Evolutionary conservation across 2,113 vertebrate species (phyloP).

Genomic region (Myotis brandtii): DNA sequence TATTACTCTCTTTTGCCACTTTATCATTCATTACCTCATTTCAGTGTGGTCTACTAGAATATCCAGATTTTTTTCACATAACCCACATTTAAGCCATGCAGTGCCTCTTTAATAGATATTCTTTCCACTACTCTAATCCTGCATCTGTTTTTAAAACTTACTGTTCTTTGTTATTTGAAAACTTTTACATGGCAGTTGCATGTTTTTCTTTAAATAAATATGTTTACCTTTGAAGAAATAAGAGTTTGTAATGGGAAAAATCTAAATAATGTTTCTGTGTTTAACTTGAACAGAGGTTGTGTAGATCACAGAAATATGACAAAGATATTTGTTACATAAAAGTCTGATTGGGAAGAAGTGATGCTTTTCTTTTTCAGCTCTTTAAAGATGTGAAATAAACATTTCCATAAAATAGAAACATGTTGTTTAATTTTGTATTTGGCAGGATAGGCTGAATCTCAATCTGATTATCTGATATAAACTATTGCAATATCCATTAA

Average conservation of each 20-base stretch:
- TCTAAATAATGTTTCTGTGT: neutral
- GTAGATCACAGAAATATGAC: neutral
- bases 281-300: neutral
- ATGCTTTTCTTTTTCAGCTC: neutral
- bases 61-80: neutral
- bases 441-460: conserved; percentile 71
- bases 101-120: neutral
- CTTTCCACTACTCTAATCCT: neutral
- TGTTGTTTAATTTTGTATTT: conserved; percentile 76
- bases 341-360: neutral
- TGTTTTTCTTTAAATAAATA: conserved; percentile 35
- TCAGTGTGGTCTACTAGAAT: neutral
- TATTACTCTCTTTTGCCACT: neutral
- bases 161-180: neutral
- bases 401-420: conserved; percentile 60
- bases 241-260: neutral
- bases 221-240: neutral
- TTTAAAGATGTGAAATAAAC: conserved; percentile 32
- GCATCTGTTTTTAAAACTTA: neutral
- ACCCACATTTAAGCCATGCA: neutral
- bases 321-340: neutral
- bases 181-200: neutral
- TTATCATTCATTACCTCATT: neutral
- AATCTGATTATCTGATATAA: conserved; percentile 75
- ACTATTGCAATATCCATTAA: conserved; percentile 76